Base-by-base conservation (phyloP, 2,797 vertebrate species). In the Lagodon rhomboides region DNA sequence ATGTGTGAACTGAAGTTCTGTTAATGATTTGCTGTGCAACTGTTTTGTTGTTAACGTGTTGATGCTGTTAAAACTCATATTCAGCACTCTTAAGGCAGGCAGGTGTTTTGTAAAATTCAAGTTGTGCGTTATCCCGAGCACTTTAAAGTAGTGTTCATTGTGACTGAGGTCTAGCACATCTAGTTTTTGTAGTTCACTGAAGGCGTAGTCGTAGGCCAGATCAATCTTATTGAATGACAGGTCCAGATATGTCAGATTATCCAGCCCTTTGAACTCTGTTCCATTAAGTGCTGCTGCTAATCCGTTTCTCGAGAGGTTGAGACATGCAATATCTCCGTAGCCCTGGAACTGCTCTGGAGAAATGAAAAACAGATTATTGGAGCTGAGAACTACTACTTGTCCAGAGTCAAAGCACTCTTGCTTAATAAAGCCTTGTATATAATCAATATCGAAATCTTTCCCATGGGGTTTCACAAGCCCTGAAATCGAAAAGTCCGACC, bases 241-340 rank as follows among this genome's bases (percentile, higher is more conserved):
- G 84, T 96, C 95, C 69, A 98, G 92, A 85, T 97, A 97, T 53
- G 91, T 96, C 73, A 97, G 65, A 11, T 94, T 89, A 41, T 85
- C 84, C 50, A 97, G 73, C 0, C 56, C 30, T 13, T 82, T 78
- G 87, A 97, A 97, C 83, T 95, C 95, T 0, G 85, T 95, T 44
- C 95, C 93, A 65, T 96, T 95, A 3, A 94, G 92, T 65, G 95
- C 94, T 13, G 95, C 84, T 2, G 89, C 93, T 72, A 96, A 96
- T 66, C 92, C 96, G 72, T 97, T 97, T 49, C 89, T 67, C 17
- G 96, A 97, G 12, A 97, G 93, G 91, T 97, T 97, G 10, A 97
- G 95, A 80, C 96, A 97, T n/a, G 90, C 77, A 50, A 96, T 94
- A 50, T 96, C 83, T 16, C 75, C 77, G 83, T 96, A 95, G 23